These are phyloP conservation scores for Argyrosomus regius DNA, from an alignment of 2,797 vertebrate genomes.

Conservation along the genomic window DNA sequence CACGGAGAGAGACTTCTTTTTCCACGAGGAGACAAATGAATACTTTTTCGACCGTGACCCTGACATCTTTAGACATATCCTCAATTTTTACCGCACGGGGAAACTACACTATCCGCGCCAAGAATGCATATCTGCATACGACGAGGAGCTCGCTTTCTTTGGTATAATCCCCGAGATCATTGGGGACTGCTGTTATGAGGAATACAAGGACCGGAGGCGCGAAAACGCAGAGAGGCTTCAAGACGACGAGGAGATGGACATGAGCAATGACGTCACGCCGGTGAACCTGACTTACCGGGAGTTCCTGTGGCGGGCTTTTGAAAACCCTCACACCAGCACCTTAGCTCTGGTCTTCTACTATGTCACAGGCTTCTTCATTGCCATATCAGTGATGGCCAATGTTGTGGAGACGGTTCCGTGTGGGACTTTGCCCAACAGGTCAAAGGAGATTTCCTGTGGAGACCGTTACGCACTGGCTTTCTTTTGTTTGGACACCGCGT, in stretches of 20 bases:
- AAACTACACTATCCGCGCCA: slow-evolving; percentile 96
- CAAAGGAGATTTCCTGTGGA: slow-evolving; percentile 92
- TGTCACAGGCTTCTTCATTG: slow-evolving; percentile 97
- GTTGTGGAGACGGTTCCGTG: slow-evolving; percentile 96
- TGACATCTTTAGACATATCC: slow-evolving; percentile 95
- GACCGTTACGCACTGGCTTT: slow-evolving; percentile 95
- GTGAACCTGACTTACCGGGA: slow-evolving; percentile 91
- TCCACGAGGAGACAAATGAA: slow-evolving; percentile 94
- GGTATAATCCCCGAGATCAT: slow-evolving; percentile 96
- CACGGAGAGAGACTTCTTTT: slow-evolving; percentile 95
- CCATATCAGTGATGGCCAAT: slow-evolving; percentile 95
- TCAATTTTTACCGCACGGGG: slow-evolving; percentile 97
- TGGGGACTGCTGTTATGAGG: slow-evolving; percentile 97
- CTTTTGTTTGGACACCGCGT: slow-evolving; percentile 96
- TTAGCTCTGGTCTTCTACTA: slow-evolving; percentile 97
- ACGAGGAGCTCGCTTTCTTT: slow-evolving; percentile 95
- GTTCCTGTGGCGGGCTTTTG: slow-evolving; percentile 96
- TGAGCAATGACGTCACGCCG: slow-evolving; percentile 85
- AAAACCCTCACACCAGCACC: slow-evolving; percentile 97
- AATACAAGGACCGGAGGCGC: slow-evolving; percentile 95
- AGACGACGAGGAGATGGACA: slow-evolving; percentile 92
- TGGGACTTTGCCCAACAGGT: slow-evolving; percentile 87
- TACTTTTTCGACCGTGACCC: slow-evolving; percentile 98
- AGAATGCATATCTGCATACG: slow-evolving; percentile 95
- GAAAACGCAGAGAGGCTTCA: slow-evolving; percentile 93